A percentile compares a stretch with the other conserved stretches of the same genome.
Conservation (phyloP, 2,888 invertebrate species). For the Andrena bucephala region DNA sequence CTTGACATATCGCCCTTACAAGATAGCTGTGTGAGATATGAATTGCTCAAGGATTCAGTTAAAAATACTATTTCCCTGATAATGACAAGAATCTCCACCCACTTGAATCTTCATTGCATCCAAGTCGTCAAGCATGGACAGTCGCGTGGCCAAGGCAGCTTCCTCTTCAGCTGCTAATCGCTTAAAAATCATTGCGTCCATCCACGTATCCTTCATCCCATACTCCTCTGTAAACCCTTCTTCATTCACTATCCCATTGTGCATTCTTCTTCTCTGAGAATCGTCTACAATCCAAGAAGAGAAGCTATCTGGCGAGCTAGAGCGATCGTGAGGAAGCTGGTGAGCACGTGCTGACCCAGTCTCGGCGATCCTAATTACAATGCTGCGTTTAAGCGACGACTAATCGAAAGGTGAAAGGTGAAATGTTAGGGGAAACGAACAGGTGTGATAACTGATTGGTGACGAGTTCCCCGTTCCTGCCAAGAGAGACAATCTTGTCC, state of each 20-base stretch:
- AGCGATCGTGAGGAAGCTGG: neutral
- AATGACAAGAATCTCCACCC: neutral
- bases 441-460: slow-evolving; percentile 68
- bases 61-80: neutral
- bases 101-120: neutral
- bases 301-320: neutral
- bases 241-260: neutral
- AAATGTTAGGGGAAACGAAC: neutral
- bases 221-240: neutral
- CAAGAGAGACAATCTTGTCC: slow-evolving; percentile 83
- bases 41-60: neutral
- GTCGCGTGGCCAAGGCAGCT: neutral
- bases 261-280: neutral
- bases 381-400: neutral
- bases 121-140: slow-evolving; percentile 24
- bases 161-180: slow-evolving; percentile 6
- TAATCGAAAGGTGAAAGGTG: neutral
- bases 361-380: neutral
- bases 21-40: too few relatives aligned
- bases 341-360: neutral
- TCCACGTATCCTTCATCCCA: slow-evolving; percentile 14
- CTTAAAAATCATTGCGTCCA: neutral
- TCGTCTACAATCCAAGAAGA: neutral
- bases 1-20: too few relatives aligned
- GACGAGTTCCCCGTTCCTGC: slow-evolving; percentile 83